Conservation (phyloP, 2,888 invertebrate genomes). For the Erebia aethiops region DNA sequence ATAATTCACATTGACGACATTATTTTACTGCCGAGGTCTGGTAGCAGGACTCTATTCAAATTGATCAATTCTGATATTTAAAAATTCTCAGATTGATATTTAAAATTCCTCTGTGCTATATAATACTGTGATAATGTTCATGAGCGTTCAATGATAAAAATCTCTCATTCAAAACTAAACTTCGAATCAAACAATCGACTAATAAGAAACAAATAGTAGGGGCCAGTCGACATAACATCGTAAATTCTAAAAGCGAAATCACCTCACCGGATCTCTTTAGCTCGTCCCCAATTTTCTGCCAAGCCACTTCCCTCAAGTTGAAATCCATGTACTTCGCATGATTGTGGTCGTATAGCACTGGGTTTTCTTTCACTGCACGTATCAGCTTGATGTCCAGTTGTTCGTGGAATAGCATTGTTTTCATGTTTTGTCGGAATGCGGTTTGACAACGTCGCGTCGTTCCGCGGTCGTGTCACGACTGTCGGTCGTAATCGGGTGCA, state of each 20-base stretch:
- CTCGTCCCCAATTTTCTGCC: slow-evolving; percentile 77
- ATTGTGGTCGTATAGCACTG: slow-evolving; percentile 66
- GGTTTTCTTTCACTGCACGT: slow-evolving; percentile 59
- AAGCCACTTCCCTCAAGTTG: slow-evolving; percentile 71
- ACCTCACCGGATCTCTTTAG: slow-evolving; percentile 67
- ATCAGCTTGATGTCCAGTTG: slow-evolving; percentile 65
- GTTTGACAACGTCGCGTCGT: slow-evolving; percentile 32
- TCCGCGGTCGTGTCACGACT: slow-evolving; percentile 36
- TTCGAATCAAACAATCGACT: not conserved
- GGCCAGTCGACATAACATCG: slow-evolving; percentile 38
- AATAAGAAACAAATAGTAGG: slow-evolving; percentile 16
- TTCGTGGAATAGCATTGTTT: slow-evolving; percentile 48
- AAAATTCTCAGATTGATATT: no score
- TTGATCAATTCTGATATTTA: no score
- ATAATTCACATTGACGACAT: no score
- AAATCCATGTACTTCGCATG: slow-evolving; percentile 72
- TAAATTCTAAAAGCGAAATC: slow-evolving; percentile 49
- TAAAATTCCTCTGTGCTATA: no score
- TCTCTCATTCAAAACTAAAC: not conserved
- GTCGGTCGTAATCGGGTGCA: slow-evolving; percentile 12
- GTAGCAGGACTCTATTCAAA: not conserved
- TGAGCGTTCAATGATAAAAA: not conserved
- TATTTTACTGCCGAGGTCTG: not conserved
- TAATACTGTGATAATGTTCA: no score
- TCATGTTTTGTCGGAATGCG: slow-evolving; percentile 14